These are phyloP conservation scores for Decapterus maruadsi DNA, from an alignment of 2,797 vertebrate species.

Conservation along the genomic window DNA sequence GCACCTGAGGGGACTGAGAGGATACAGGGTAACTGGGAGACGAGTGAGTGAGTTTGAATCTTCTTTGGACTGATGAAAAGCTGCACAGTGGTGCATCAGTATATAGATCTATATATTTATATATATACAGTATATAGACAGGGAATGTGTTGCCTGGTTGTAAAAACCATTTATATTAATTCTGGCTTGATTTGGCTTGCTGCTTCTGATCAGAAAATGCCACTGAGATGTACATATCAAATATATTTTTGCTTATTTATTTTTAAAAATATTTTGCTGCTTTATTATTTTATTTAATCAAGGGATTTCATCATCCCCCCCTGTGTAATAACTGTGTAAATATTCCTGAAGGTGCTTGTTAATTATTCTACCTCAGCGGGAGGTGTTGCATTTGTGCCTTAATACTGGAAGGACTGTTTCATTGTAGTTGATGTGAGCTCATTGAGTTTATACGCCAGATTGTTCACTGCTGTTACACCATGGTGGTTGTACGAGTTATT, in stretches of 20 bases:
- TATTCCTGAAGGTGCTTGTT: constrained; percentile 41
- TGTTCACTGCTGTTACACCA: not conserved
- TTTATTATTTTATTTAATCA: constrained; percentile 36
- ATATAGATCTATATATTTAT: not conserved
- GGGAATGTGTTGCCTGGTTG: constrained; percentile 3
- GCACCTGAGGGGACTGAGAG: constrained; percentile 26
- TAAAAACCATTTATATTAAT: constrained; percentile 1
- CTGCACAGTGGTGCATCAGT: constrained; percentile 8
- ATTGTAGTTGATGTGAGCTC: not conserved
- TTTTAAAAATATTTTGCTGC: constrained; percentile 39
- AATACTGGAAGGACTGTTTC: constrained; percentile 7
- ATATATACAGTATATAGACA: constrained; percentile 7
- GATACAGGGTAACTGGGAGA: constrained; percentile 14
- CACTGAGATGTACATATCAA: constrained; percentile 68
- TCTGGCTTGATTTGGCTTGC: constrained; percentile 20
- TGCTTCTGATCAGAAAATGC: constrained; percentile 2
- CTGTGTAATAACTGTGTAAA: constrained; percentile 33
- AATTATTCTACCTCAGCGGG: constrained; percentile 48
- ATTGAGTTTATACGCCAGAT: not conserved
- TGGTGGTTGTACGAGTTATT: not conserved
- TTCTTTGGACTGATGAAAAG: constrained; percentile 8
- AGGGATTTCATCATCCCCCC: not conserved
- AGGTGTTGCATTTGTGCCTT: constrained; percentile 25
- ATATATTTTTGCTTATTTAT: constrained; percentile 54
- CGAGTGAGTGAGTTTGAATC: constrained; percentile 21